Evolutionary conservation across 1,140 invertebrate species (phyloP), one percentile per base, ranked within the genome.

Genomic region (Chrysoperla carnea): DNA sequence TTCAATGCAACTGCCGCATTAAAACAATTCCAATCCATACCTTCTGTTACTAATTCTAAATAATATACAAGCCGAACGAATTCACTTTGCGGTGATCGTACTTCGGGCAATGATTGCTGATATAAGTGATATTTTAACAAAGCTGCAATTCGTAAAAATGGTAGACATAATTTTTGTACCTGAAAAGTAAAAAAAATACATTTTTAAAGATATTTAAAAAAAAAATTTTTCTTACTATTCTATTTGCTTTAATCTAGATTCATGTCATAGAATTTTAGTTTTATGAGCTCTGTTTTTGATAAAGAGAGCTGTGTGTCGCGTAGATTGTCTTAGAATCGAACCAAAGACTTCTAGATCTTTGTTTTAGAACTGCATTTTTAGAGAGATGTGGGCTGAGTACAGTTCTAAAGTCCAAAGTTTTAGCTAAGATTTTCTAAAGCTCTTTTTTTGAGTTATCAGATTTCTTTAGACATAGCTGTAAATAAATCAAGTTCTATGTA

Each of bases 51-150:
- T 48, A 84, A 63, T 59, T 85, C 78, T 42, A 87, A 64, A 58
- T 81, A 87, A 53, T 75, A 77, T 9, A 80, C 74, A 17, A 87
- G 69, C 38, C 72, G 68, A 6, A 75, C 69, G 62, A 85, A 86
- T 62, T 87, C 84, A 15, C 70, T 65, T 15, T 73, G 63, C 0
- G 73, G 54, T 2, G 66, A 63, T 36, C 64, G 60, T 15, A 84
- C 40, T 36, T 76, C 67, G 0, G 86, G 85, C 51, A 89, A 64
- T n/a, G 76, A 69, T 54, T 82, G 74, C 36, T 79, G 75, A 62
- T 90, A 92, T 35, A 94, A 61, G 64, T 94, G 87, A 61, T 86
- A 78, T 42, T 84, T 74, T 15, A 95, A 62, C 4, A 94, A 61
- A 3, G 87, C 73, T 0, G 87, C 81, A 37, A 92, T 72, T 17